Evolutionary conservation across 2,888 invertebrate species (phyloP).

Genomic region (Buathra laborator): DNA sequence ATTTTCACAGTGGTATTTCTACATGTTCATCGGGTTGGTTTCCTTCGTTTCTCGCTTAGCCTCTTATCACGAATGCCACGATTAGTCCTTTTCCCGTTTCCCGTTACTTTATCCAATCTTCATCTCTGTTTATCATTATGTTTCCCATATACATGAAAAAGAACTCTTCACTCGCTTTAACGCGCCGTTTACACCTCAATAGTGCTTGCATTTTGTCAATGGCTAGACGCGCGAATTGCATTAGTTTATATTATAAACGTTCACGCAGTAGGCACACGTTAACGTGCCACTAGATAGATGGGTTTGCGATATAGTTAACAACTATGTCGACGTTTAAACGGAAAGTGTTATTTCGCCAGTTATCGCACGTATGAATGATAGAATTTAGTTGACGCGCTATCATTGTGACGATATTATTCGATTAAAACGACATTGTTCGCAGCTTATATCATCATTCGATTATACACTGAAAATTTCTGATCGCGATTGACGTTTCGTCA

Average conservation of each 20-base stretch:
- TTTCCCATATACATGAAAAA: slow-evolving; percentile 45
- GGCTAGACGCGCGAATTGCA: slow-evolving; percentile 63
- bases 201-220: slow-evolving; percentile 69
- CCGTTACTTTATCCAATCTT: slow-evolving; percentile 40
- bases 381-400: slow-evolving; percentile 49
- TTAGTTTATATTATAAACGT: slow-evolving; percentile 38
- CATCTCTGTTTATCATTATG: slow-evolving; percentile 53
- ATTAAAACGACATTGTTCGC: neutral
- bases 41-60: neutral
- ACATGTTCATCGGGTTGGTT: no score
- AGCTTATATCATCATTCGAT: slow-evolving; percentile 4
- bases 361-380: slow-evolving; percentile 67
- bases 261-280: slow-evolving; percentile 45
- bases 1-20: no score
- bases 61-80: neutral
- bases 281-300: slow-evolving; percentile 37
- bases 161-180: slow-evolving; percentile 15
- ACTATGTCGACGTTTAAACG: slow-evolving; percentile 15
- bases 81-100: slow-evolving; percentile 37
- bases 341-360: slow-evolving; percentile 18
- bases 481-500: neutral
- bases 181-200: slow-evolving; percentile 55
- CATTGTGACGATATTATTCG: slow-evolving; percentile 5
- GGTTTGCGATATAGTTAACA: neutral
- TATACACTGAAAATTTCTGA: neutral